Percentiles rank a stretch among this genome's conserved stretches.
These are phyloP conservation scores for Crematogaster levior DNA, from an alignment of 2,888 invertebrate species.

Conservation along the genomic window DNA sequence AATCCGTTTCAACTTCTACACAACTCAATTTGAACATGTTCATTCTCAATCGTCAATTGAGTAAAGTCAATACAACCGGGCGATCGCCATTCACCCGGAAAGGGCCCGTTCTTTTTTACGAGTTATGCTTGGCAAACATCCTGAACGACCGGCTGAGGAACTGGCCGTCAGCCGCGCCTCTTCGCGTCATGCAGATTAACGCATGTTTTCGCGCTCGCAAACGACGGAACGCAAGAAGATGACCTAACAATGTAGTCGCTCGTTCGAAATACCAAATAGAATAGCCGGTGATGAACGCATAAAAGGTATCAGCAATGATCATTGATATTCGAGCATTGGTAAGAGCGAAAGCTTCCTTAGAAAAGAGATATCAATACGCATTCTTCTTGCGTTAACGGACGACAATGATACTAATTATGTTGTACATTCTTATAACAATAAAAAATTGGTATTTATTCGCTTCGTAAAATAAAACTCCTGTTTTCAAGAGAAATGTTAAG, in stretches of 20 bases:
- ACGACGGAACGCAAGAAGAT: conserved; percentile 23
- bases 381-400: neutral
- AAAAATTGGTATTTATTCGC: neutral
- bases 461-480: neutral
- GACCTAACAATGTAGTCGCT: conserved; percentile 14
- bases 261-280: conserved; percentile 52
- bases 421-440: neutral
- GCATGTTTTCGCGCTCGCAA: conserved; percentile 3
- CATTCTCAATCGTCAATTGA: neutral
- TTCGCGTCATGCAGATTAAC: conserved; percentile 23
- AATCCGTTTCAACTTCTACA: neutral
- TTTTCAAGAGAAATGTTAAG: neutral
- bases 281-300: conserved; percentile 23
- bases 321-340: no score
- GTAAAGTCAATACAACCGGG: conserved; percentile 12
- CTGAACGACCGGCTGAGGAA: conserved; percentile 29
- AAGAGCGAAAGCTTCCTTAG: neutral
- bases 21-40: conserved; percentile 5
- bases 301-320: conserved; percentile 51
- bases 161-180: conserved; percentile 20
- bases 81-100: conserved; percentile 31
- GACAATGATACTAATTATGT: conserved; percentile 1
- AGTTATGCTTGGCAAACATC: conserved; percentile 24
- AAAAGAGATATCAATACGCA: neutral
- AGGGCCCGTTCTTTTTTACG: neutral